Conservation (phyloP, 2,113 vertebrate genomes). For the Poeciliopsis retropinna region DNA sequence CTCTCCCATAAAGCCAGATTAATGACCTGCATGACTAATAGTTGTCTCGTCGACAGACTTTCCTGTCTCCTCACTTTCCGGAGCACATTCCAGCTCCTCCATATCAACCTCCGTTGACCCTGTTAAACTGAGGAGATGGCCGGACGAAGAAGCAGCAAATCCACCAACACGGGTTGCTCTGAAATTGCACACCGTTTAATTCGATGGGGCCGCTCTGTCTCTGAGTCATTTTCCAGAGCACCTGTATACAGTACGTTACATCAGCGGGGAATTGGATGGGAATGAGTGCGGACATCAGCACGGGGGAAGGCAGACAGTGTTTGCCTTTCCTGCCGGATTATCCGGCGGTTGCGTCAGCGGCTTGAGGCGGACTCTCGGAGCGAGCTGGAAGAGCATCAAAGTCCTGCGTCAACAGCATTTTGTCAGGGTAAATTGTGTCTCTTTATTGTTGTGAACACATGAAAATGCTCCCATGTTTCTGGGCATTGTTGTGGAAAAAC, state of each 20-base stretch:
- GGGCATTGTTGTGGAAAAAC: not conserved
- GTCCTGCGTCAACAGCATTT: conserved; percentile 29
- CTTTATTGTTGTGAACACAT: conserved; percentile 8
- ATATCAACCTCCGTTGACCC: not conserved
- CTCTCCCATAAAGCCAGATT: no score
- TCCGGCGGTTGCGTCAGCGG: conserved; percentile 45
- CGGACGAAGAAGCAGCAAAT: not conserved
- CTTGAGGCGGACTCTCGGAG: conserved; percentile 18
- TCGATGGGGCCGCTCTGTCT: conserved; percentile 28
- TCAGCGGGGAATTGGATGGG: conserved; percentile 35
- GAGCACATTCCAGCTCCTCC: not conserved
- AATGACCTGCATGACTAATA: no score
- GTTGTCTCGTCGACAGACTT: no score
- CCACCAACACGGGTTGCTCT: conserved; percentile 11
- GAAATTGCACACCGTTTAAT: conserved; percentile 41
- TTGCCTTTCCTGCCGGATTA: conserved; percentile 47
- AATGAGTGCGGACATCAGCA: conserved; percentile 38
- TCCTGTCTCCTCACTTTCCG: no score
- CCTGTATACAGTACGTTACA: conserved; percentile 31
- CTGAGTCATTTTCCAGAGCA: conserved; percentile 29
- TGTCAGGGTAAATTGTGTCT: not conserved
- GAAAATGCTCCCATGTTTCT: not conserved
- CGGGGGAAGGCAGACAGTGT: conserved; percentile 19
- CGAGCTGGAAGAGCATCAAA: conserved; percentile 38
- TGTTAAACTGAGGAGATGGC: not conserved